These are phyloP conservation scores for Epistrophe grossulariae DNA, from an alignment of 2,888 invertebrate species.

Conservation along the genomic window DNA sequence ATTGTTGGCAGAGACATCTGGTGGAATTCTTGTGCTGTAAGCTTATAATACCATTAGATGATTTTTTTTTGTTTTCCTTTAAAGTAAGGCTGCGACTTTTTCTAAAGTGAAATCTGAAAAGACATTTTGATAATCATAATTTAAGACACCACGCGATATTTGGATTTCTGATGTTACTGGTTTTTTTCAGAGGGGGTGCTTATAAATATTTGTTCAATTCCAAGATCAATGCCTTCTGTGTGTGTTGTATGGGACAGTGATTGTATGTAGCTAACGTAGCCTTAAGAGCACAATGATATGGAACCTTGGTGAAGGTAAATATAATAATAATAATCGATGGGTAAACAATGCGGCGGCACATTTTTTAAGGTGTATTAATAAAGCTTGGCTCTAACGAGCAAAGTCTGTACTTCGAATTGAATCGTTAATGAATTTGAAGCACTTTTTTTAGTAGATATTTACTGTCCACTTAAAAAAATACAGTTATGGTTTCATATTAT, in stretches of 20 bases:
- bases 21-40: constrained; percentile 24
- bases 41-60: constrained; percentile 45
- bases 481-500: constrained; percentile 23
- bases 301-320: constrained; percentile 43
- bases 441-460: constrained; percentile 26
- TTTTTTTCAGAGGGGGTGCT: neutral
- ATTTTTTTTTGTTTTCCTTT: too few species aligned
- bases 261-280: constrained; percentile 1
- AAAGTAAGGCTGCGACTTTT: neutral
- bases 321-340: constrained; percentile 18
- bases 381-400: constrained; percentile 56
- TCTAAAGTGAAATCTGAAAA: constrained; percentile 34
- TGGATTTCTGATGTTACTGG: neutral
- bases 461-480: constrained; percentile 13
- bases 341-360: constrained; percentile 36
- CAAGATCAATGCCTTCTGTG: constrained; percentile 19
- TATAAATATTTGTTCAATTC: neutral
- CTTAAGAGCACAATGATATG: neutral
- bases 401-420: constrained; percentile 40
- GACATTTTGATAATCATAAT: constrained; percentile 42
- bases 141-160: constrained; percentile 21
- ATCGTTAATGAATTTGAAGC: constrained; percentile 35
- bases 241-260: neutral
- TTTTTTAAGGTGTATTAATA: constrained; percentile 32
- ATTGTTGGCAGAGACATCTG: constrained; percentile 52